phyloP scores from a whole-genome alignment of 2,113 vertebrate species.

The Ornithorhynchus anatinus region DNA sequence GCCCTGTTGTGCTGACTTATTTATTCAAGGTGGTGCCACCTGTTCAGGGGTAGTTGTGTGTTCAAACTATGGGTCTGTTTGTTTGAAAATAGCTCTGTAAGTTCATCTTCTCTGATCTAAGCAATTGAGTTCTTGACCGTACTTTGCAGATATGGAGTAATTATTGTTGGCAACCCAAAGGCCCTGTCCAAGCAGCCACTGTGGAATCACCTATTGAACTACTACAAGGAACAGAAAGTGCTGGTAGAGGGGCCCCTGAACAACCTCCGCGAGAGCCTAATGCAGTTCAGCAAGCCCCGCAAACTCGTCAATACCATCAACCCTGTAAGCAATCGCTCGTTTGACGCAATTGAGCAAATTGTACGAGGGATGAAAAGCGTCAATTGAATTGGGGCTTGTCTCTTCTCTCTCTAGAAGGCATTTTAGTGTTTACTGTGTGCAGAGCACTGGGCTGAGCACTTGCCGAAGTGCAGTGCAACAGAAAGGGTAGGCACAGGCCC shows the following conservation, averaged over 20 bases:
- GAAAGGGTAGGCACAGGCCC: background rate
- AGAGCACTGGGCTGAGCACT: background rate
- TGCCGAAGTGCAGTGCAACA: background rate
- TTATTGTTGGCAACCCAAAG: constrained; percentile 97
- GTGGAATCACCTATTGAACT: constrained; percentile 98
- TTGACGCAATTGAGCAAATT: too few species aligned
- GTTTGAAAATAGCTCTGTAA: background rate
- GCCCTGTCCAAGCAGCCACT: constrained; percentile 96
- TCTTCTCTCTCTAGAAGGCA: too few species aligned
- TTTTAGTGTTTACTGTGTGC: background rate
- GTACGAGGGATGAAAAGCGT: too few species aligned
- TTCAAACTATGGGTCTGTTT: background rate
- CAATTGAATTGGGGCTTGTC: too few species aligned
- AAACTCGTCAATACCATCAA: constrained; percentile 99
- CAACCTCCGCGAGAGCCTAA: constrained; percentile 96
- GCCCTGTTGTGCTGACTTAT: too few species aligned
- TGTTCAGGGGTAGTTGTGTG: too few species aligned
- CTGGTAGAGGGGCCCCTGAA: constrained; percentile 98
- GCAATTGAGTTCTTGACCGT: background rate
- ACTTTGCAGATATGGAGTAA: constrained; percentile 86
- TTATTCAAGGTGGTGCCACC: too few species aligned
- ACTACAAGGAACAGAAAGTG: constrained; percentile 99
- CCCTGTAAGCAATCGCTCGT: constrained; percentile 81
- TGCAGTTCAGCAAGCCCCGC: constrained; percentile 99
- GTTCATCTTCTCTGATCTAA: background rate